Evolutionary conservation across 2,888 invertebrate genomes (phyloP), one percentile per base, ranked within the genome.

Genomic region (Cerastoderma edule): DNA sequence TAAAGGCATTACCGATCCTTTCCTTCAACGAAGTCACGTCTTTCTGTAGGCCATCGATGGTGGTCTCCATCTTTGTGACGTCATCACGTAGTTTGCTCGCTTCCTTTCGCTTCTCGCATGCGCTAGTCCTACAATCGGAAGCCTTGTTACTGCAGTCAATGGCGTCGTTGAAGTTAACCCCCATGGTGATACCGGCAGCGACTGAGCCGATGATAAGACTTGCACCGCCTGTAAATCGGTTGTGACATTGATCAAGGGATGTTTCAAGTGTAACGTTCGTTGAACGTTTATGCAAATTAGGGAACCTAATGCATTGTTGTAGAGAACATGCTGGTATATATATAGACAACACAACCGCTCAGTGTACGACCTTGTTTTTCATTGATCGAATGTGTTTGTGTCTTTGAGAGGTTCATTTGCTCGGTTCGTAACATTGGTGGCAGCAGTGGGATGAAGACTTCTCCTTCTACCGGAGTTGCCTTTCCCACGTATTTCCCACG

Each of bases 1-100:
- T n/a, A n/a, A n/a, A n/a, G n/a, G n/a, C n/a, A n/a, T 39, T 13
- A 60, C 60, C 39, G 8, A 60, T 60, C 27, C 60, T n/a, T 8
- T 60, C 39, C 22, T 2, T 35, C 39, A 60, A 27, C n/a, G 16
- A 10, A 39, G 22, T 22, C 13, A 60, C 27, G 4, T 39, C 39
- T 0, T 0, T 60, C 24, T 60, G 24, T 24, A 60, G 27, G 2
- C 8, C 19, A n/a, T 60, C 39, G 5, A 35, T 24, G 4, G 28
- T 19, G 22, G 19, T n/a, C 13, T 60, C 39, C 19, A 60, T 32
- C 27, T 22, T 60, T 24, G 33, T 39, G 27, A 60, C 60, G 24
- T 60, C 60, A 39, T 22, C 39, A 10, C 39, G 35, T 24, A 60
- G 33, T 5, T 39, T 60, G 22, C 19, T 60, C 0, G 60, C 60